Evolutionary conservation across 1,140 invertebrate species (phyloP), one percentile per base, ranked within the genome.

Genomic region (Drosophila varians): DNA sequence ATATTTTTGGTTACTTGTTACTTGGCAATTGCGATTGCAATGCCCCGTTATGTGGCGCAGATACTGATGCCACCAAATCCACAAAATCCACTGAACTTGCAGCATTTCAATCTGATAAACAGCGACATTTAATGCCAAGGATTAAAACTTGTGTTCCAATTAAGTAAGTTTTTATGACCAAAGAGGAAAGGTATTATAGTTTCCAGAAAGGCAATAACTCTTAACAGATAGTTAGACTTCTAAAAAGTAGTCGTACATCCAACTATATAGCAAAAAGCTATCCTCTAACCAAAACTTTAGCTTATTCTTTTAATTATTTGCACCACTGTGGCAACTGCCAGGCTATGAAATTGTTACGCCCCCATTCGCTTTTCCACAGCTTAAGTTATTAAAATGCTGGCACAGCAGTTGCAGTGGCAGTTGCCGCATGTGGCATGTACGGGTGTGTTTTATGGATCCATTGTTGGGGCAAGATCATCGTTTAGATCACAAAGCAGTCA

Each of bases 401-500:
- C 21, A 34, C 12, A 36, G 12, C 34, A 12, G 34, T 14, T 40
- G 36, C 14, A 40, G 36, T 40, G 16, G 12, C 36, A 6, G 36
- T 12, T 16, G 11, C 9, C 7, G 12, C 28, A 31, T 31, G 9
- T 31, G 28, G 28, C 28, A 31, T 31, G 9, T 61, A 52, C 14
- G 12, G 16, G 54, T 79, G 54, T 79, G 56, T 64, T 84, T 86
- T 86, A 86, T 84, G 61, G 51, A 46, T 79, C 75, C 72, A 84
- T 86, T 84, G 80, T 84, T 76, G 47, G 31, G 43, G 40, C 28
- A 65, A 56, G 58, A 46, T 36, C 40, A 58, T 43, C 53, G 55
- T 51, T 86, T 73, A 79, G 75, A 76, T 74, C 66, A 84, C 65
- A 66, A 52, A 43, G 42, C 21, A 57, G 8, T 46, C 18, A 52